phyloP scores from a whole-genome alignment of 30 jellyfish, hydroid and myxozoan species.

The Pseudorhiza aurosa region DNA sequence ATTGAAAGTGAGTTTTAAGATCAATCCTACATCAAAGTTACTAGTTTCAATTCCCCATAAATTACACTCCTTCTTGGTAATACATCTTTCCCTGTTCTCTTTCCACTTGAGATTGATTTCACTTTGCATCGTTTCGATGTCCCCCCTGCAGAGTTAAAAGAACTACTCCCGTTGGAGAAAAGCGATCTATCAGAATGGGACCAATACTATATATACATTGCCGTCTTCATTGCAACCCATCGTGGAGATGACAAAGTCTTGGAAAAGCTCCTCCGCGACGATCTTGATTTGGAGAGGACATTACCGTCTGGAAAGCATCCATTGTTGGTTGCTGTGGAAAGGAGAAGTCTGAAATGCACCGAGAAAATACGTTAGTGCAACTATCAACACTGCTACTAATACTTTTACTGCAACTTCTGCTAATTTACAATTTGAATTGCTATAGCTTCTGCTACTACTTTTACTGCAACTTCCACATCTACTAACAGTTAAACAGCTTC shows the following conservation, averaged over 20 bases:
- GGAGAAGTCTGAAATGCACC: conserved; percentile 59
- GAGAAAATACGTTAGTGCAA: conserved; percentile 69
- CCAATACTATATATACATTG: conserved; percentile 22
- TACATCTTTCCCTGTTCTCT: no score
- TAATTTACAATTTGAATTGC: no score
- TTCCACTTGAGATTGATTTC: no score
- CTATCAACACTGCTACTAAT: no score
- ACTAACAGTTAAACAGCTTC: no score
- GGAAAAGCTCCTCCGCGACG: conserved; percentile 14
- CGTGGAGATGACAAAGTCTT: conserved; percentile 48
- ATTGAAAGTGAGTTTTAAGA: conserved; percentile 56
- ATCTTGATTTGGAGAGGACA: conserved; percentile 22
- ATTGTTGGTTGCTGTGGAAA: conserved; percentile 62
- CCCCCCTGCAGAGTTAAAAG: conserved; percentile 14
- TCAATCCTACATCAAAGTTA: no score
- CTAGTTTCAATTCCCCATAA: not conserved
- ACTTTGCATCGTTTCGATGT: no score
- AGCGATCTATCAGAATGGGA: conserved; percentile 20
- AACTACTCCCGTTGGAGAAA: conserved; percentile 4
- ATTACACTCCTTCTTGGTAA: no score
- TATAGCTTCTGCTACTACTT: no score
- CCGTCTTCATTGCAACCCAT: conserved; percentile 62
- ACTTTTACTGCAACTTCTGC: no score
- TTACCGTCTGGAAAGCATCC: conserved; percentile 82
- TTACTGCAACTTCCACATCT: no score